Evolutionary conservation across 37 sponge, comb jelly and placozoan genomes (phyloP), one percentile per base, ranked within the genome.

Genomic region (Aplysina aerophoba): DNA sequence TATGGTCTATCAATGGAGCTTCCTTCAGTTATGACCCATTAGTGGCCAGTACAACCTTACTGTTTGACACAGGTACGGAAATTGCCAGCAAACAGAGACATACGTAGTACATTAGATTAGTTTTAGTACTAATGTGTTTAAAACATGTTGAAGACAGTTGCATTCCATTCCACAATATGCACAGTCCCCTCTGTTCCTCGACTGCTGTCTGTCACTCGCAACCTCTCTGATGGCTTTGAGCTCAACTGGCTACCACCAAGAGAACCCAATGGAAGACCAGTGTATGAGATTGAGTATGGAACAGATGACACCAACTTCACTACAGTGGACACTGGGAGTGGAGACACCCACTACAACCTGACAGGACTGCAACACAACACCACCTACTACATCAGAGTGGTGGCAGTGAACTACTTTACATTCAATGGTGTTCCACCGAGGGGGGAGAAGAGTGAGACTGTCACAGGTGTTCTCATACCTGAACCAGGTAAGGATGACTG

Each of bases 301-400:
- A 75, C 78, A 53, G 40, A 75, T 75, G 37, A 30, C 78, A 75
- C 78, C 20, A 19, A 25, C 37, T 69, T 69, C 71, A 69, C 31
- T 69, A 69, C 71, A 69, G 71, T 69, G 28, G 71, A 69, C 34
- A 69, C 71, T 34, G 71, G 35, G 28, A 41, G 54, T 75, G 22
- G 40, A 36, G 54, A 53, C 44, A 75, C 78, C 44, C 41, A 75
- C 78, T 75, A 53, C 53, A 75, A 75, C 78, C 25, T 75, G 40
- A 75, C 78, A 36, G 78, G 78, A 75, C 78, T 75, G 24, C 54
- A 75, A 21, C 21, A 75, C 24, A 50, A 50, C 44, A 75, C 78
- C 13, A 19, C 78, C 37, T 75, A 75, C 78, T 75, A 75, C 78
- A 75, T 75, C 54, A 75, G 54, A 75, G 78, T 75, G 44, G 78